phyloP scores from a whole-genome alignment of 2,113 vertebrate genomes.

The Monopterus albus region DNA sequence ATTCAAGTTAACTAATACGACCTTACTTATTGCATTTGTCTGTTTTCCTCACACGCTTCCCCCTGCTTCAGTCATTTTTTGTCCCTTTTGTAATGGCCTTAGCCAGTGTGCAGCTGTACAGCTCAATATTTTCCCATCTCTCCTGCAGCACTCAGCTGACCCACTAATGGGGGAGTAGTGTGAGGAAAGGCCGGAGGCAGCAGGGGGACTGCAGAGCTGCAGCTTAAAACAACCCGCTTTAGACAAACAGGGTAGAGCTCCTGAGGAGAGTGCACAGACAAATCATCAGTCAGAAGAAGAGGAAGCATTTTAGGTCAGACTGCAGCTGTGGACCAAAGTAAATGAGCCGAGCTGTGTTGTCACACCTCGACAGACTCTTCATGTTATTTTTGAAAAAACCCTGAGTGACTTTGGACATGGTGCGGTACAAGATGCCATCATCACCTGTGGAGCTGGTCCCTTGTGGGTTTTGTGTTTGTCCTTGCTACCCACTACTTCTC shows the following conservation, averaged over 20 bases:
- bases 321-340: background rate
- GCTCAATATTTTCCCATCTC: conserved; percentile 25
- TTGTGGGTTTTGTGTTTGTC: conserved; percentile 20
- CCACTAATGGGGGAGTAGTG: conserved; percentile 60
- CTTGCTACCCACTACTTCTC: conserved; percentile 11
- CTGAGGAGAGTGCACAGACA: conserved; percentile 13
- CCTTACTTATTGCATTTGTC: conserved; percentile 56
- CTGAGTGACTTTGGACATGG: conserved; percentile 37
- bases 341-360: conserved; percentile 16
- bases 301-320: conserved; percentile 19
- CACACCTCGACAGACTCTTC: background rate
- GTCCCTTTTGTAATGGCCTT: conserved; percentile 40
- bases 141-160: conserved; percentile 59
- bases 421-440: conserved; percentile 32
- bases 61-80: conserved; percentile 36
- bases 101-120: conserved; percentile 46
- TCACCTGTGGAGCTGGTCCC: conserved; percentile 42
- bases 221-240: conserved; percentile 46
- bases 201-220: conserved; percentile 52
- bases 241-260: conserved; percentile 24
- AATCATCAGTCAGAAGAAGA: conserved; percentile 20
- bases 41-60: conserved; percentile 39
- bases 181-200: conserved; percentile 51
- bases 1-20: conserved; percentile 54
- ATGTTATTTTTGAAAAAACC: conserved; percentile 42